phyloP scores from a whole-genome alignment of 1,140 invertebrate genomes.

The Hyposmocoma kahamanoa region DNA sequence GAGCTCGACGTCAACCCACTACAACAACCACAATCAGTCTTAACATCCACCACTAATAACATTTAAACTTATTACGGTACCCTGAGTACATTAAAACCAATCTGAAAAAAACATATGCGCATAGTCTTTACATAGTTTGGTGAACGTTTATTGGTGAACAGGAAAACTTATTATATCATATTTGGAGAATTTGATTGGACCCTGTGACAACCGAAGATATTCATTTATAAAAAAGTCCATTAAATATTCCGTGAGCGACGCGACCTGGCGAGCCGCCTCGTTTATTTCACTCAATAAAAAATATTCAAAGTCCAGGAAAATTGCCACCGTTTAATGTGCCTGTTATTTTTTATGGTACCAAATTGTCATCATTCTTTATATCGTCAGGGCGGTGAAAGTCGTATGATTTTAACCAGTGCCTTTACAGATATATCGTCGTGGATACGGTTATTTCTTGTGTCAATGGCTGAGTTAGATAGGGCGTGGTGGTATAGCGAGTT shows the following conservation, averaged over 20 bases:
- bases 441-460: too few species aligned
- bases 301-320: constrained; percentile 22
- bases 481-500: not conserved
- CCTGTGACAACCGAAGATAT: constrained; percentile 23
- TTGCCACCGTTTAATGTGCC: constrained; percentile 16
- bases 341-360: not conserved
- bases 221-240: constrained; percentile 33
- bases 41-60: too few species aligned
- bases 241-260: constrained; percentile 30
- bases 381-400: too few species aligned
- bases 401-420: too few species aligned
- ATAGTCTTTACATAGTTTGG: not conserved
- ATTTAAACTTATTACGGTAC: too few species aligned
- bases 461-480: too few species aligned
- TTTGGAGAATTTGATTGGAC: constrained; percentile 44
- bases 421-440: too few species aligned
- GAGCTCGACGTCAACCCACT: constrained; percentile 70
- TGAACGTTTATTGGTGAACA: not conserved
- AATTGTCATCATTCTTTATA: constrained; percentile 2
- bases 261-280: constrained; percentile 15
- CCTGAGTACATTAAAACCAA: too few species aligned
- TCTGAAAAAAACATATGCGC: constrained; percentile 5
- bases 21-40: constrained; percentile 44
- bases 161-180: constrained; percentile 29
- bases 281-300: constrained; percentile 29